These are phyloP conservation scores for Alosa alosa DNA, from an alignment of 2,113 vertebrate species.

Conservation along the genomic window DNA sequence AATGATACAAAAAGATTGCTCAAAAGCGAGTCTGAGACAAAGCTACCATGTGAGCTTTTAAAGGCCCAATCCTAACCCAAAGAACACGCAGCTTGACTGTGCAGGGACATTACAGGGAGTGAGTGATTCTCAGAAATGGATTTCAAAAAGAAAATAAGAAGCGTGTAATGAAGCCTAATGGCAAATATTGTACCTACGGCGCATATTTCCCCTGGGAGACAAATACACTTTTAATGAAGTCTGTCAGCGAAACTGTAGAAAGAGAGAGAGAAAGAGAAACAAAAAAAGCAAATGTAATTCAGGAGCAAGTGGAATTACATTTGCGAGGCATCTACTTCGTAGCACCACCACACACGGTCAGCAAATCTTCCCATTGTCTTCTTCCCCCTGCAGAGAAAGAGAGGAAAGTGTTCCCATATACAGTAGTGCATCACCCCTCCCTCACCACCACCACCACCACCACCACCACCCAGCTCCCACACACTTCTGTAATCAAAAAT, in stretches of 20 bases:
- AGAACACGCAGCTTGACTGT: constrained; percentile 18
- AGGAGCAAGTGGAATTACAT: neutral
- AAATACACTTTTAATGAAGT: constrained; percentile 29
- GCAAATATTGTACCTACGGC: constrained; percentile 33
- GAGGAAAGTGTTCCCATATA: neutral
- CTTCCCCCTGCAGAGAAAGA: neutral
- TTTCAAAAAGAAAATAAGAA: constrained; percentile 35
- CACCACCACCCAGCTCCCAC: too few species aligned
- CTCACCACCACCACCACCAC: too few species aligned
- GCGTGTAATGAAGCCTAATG: constrained; percentile 35
- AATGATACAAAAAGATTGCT: neutral
- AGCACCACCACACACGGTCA: neutral
- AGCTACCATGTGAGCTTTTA: neutral
- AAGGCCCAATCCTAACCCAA: neutral
- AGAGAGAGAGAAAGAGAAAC: neutral
- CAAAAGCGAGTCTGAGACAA: neutral
- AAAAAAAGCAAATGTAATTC: constrained; percentile 5
- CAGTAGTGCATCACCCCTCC: too few species aligned
- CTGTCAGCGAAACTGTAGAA: neutral
- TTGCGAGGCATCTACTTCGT: neutral
- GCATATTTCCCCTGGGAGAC: constrained; percentile 21
- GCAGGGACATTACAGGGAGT: constrained; percentile 34
- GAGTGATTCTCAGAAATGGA: constrained; percentile 22
- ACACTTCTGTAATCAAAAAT: neutral
- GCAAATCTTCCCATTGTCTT: constrained; percentile 8